phyloP scores from a whole-genome alignment of 1,140 invertebrate species.

The Luehdorfia chinensis region DNA sequence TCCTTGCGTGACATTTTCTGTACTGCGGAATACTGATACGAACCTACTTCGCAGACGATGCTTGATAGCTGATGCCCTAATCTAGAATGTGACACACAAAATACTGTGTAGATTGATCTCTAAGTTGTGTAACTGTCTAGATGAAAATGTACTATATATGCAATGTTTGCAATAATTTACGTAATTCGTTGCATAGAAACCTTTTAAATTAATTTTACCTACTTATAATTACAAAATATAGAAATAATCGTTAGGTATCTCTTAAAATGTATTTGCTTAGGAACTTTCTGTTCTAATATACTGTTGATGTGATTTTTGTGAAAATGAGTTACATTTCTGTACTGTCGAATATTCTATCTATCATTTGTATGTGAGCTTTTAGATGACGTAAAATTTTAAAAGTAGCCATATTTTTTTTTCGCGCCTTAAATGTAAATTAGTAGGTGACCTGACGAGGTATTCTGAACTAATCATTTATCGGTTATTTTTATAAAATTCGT shows the following conservation, averaged over 20 bases:
- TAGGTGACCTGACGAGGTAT: too few species aligned
- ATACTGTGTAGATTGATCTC: conserved; percentile 20
- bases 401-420: too few species aligned
- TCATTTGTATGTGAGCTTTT: too few species aligned
- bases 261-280: conserved; percentile 63
- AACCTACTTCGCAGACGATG: neutral
- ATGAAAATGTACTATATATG: conserved; percentile 23
- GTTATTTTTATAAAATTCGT: too few species aligned
- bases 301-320: conserved; percentile 27
- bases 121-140: conserved; percentile 13
- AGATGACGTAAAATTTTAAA: too few species aligned
- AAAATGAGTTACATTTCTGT: neutral
- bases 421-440: too few species aligned
- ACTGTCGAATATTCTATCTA: too few species aligned
- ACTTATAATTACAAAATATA: conserved; percentile 65
- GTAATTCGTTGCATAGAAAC: conserved; percentile 75
- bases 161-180: conserved; percentile 44
- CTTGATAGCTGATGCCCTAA: neutral
- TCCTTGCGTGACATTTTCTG: conserved; percentile 1
- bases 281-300: conserved; percentile 69
- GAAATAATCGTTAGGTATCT: conserved; percentile 60
- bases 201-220: conserved; percentile 62
- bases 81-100: neutral
- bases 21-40: neutral
- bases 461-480: too few species aligned